A percentile compares a stretch with the other conserved stretches of the same genome.
phyloP scores from a whole-genome alignment of 2,888 invertebrate genomes.

The Melieria crassipennis region DNA sequence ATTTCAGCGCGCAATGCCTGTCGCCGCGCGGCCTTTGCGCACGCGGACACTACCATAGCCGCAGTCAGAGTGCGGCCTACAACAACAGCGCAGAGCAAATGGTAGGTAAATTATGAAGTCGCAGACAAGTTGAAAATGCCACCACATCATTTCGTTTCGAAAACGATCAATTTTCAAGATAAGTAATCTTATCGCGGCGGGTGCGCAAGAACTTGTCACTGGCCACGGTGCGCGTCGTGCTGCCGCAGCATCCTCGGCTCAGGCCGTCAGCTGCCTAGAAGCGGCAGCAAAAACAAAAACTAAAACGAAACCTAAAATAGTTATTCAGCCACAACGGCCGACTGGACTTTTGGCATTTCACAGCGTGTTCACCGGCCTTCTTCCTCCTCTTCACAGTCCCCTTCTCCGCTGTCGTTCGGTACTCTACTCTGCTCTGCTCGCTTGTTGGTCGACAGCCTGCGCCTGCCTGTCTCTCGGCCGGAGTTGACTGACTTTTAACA shows the following conservation, averaged over 20 bases:
- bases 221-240: constrained; percentile 17
- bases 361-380: constrained; percentile 26
- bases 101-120: constrained; percentile 60
- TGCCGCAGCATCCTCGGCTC: not conserved
- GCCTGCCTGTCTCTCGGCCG: not conserved
- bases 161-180: constrained; percentile 62
- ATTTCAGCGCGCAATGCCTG: no score
- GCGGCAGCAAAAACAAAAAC: not conserved
- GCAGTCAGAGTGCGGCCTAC: constrained; percentile 1
- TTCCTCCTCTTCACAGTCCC: not conserved
- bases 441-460: constrained; percentile 9
- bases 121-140: constrained; percentile 62
- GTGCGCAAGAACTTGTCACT: constrained; percentile 47
- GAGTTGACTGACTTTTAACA: constrained; percentile 41
- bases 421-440: constrained; percentile 7
- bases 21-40: no score
- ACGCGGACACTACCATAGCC: not conserved
- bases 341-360: constrained; percentile 14
- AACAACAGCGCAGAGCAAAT: constrained; percentile 36
- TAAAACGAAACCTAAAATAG: not conserved
- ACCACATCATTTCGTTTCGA: constrained; percentile 62
- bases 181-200: constrained; percentile 52
- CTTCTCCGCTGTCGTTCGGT: not conserved
- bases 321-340: not conserved
- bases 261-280: constrained; percentile 13